phyloP scores from a whole-genome alignment of 2,888 invertebrate genomes.

The Automeris io region DNA sequence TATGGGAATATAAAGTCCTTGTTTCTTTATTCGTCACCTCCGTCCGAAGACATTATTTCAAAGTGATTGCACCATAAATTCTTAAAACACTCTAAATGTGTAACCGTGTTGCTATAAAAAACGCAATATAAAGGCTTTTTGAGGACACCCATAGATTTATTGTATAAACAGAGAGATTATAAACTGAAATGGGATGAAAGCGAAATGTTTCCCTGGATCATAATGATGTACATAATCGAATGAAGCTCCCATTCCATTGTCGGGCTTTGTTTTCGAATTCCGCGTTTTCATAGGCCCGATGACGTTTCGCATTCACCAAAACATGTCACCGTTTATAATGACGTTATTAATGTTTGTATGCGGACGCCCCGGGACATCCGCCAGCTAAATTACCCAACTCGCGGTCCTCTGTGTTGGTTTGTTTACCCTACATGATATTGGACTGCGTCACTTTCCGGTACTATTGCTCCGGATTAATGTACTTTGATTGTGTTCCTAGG shows the following conservation, averaged over 20 bases:
- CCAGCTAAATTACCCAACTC: constrained; percentile 17
- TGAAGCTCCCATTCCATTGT: background rate
- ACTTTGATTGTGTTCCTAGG: too few relatives aligned
- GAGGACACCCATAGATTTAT: too few relatives aligned
- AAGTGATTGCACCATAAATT: too few relatives aligned
- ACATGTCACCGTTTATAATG: constrained; percentile 18
- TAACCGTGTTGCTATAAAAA: too few relatives aligned
- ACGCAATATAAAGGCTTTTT: too few relatives aligned
- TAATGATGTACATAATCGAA: background rate
- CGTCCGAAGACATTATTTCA: too few relatives aligned
- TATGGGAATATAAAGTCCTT: too few relatives aligned
- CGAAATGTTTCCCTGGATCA: background rate
- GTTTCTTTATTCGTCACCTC: too few relatives aligned
- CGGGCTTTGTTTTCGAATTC: constrained; percentile 6
- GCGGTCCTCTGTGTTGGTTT: background rate
- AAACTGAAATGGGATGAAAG: too few relatives aligned
- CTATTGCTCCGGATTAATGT: background rate
- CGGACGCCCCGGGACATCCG: constrained; percentile 18
- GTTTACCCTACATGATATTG: background rate
- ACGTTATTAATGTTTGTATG: constrained; percentile 22
- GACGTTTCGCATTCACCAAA: constrained; percentile 21
- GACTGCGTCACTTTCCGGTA: background rate
- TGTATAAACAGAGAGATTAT: too few relatives aligned
- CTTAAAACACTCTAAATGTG: too few relatives aligned
- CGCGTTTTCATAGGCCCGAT: constrained; percentile 14